Conservation (phyloP, 2,113 vertebrate genomes). For the Nothobranchius furzeri region DNA sequence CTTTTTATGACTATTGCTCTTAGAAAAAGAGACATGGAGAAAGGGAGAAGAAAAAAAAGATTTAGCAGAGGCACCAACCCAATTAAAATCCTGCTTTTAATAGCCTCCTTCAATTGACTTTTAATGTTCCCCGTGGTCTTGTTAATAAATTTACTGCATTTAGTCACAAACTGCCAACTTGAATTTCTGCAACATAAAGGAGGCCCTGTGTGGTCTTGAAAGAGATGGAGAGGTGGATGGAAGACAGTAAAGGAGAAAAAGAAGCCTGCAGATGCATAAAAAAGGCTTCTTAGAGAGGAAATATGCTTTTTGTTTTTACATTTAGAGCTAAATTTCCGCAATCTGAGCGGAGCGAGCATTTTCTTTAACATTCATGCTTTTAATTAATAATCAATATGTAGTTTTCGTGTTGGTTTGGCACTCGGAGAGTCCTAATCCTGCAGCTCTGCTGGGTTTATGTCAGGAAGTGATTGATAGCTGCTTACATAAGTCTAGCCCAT, state of each 20-base stretch:
- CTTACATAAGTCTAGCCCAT: constrained; percentile 66
- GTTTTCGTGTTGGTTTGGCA: constrained; percentile 40
- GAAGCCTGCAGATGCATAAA: constrained; percentile 11
- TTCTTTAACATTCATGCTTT: constrained; percentile 10
- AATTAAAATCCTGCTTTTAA: constrained; percentile 80
- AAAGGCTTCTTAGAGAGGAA: background rate
- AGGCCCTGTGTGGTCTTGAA: constrained; percentile 33
- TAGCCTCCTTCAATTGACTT: constrained; percentile 78
- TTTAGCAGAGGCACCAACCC: constrained; percentile 69
- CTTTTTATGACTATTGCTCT: constrained; percentile 61
- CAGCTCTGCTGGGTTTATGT: constrained; percentile 68
- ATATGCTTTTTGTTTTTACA: constrained; percentile 26
- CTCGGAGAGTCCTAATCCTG: constrained; percentile 54
- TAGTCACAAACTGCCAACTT: constrained; percentile 75
- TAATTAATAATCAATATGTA: constrained; percentile 39
- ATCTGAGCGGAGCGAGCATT: constrained; percentile 7
- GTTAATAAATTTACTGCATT: constrained; percentile 79
- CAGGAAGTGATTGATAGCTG: constrained; percentile 71
- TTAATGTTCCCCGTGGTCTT: constrained; percentile 75
- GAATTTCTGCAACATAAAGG: constrained; percentile 63
- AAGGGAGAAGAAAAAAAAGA: constrained; percentile 52
- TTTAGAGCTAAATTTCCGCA: constrained; percentile 15
- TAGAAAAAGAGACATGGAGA: constrained; percentile 27
- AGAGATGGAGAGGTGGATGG: constrained; percentile 49
- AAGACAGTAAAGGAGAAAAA: constrained; percentile 37